Evolutionary conservation across 1,140 invertebrate genomes (phyloP).

Genomic region (Atta cephalotes): DNA sequence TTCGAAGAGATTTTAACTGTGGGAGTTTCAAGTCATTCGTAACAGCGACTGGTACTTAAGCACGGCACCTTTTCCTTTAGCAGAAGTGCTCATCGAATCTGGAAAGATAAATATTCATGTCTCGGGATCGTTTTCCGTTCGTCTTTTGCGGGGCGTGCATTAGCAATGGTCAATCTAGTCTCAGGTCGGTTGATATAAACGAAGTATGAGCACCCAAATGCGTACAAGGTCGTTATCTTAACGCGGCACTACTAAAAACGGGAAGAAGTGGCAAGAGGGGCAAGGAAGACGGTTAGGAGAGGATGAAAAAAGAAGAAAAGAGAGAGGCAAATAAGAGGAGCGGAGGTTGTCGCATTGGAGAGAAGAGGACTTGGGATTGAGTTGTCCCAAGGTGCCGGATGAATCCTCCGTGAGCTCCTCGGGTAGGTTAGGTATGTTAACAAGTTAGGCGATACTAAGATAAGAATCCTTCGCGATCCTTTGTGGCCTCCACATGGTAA

Average conservation of each 20-base stretch:
- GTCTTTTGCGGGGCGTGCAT: conserved; percentile 75
- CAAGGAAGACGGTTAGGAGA: conserved; percentile 33
- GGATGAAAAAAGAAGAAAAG: conserved; percentile 36
- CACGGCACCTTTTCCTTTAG: conserved; percentile 68
- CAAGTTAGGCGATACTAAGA: conserved; percentile 84
- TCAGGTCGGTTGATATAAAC: conserved; percentile 70
- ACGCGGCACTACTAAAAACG: conserved; percentile 75
- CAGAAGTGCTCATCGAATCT: conserved; percentile 72
- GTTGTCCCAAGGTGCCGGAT: conserved; percentile 77
- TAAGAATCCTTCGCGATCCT: conserved; percentile 82
- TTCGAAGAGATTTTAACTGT: conserved; percentile 55
- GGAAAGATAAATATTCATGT: conserved; percentile 77
- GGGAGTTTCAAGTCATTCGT: conserved; percentile 41
- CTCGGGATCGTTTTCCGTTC: conserved; percentile 56
- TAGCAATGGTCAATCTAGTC: conserved; percentile 78
- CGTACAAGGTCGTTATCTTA: conserved; percentile 80
- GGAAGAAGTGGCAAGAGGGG: conserved; percentile 53
- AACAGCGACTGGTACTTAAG: conserved; percentile 63
- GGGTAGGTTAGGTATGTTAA: conserved; percentile 83
- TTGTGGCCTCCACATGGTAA: conserved; percentile 81
- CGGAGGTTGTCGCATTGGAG: conserved; percentile 35
- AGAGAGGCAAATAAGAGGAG: conserved; percentile 56
- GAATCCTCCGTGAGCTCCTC: conserved; percentile 73
- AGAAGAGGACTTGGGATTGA: conserved; percentile 72
- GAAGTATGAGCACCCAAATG: conserved; percentile 74